These are phyloP conservation scores for Cosmopolites sordidus DNA, from an alignment of 2,888 invertebrate species.

Conservation along the genomic window DNA sequence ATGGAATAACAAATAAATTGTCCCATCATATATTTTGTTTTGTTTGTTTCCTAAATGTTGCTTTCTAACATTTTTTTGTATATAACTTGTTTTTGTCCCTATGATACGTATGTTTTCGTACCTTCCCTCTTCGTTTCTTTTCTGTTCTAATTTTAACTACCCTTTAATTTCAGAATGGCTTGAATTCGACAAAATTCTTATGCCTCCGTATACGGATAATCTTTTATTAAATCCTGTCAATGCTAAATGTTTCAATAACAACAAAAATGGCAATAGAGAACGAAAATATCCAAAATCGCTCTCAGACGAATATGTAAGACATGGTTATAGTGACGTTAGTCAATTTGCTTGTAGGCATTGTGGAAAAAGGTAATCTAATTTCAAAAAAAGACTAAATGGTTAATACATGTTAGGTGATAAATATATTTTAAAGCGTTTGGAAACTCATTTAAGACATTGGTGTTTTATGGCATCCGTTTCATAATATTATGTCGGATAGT, in stretches of 20 bases:
- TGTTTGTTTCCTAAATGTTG: no score
- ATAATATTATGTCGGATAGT: no score
- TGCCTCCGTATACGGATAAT: slow-evolving; percentile 36
- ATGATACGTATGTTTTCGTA: not conserved
- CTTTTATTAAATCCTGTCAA: slow-evolving; percentile 32
- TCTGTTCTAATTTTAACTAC: not conserved
- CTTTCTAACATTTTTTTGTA: not conserved
- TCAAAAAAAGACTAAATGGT: no score
- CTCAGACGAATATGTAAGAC: slow-evolving; percentile 35
- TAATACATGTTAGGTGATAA: no score
- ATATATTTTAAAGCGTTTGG: no score
- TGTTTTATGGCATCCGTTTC: no score
- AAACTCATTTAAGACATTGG: no score
- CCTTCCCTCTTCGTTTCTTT: no score
- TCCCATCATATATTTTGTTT: no score
- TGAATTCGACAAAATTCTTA: slow-evolving; percentile 42
- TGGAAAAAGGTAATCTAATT: slow-evolving; percentile 58
- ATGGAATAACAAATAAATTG: not conserved
- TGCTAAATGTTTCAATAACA: slow-evolving; percentile 25
- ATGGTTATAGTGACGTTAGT: slow-evolving; percentile 51
- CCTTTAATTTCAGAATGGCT: slow-evolving; percentile 40
- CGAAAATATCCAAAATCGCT: slow-evolving; percentile 34
- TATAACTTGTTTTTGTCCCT: not conserved
- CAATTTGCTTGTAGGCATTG: slow-evolving; percentile 79
- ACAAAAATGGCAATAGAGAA: slow-evolving; percentile 33